Evolutionary conservation across 2,113 vertebrate species (phyloP).

Genomic region (Dipodomys stephensi): DNA sequence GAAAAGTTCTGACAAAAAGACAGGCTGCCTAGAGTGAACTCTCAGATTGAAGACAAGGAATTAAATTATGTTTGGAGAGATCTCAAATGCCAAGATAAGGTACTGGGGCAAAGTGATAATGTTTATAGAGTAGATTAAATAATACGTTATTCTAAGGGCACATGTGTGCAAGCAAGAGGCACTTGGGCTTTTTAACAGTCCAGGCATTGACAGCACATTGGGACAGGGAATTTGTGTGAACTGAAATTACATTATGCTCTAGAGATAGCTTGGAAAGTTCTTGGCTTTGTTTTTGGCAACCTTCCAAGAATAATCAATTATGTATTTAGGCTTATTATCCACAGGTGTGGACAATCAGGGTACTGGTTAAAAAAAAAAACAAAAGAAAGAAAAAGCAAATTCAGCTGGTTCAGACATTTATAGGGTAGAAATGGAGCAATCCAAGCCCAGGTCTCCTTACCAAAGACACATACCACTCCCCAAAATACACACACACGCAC

Average conservation of each 20-base stretch:
- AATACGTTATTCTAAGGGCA: neutral
- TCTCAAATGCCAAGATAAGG: neutral
- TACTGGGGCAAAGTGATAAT: no score
- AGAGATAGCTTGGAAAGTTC: slow-evolving; percentile 47
- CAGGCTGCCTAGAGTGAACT: neutral
- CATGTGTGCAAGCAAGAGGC: neutral
- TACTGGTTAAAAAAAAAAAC: neutral
- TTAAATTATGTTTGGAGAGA: neutral
- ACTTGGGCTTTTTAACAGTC: neutral
- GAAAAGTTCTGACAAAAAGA: neutral
- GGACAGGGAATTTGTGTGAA: slow-evolving; percentile 15
- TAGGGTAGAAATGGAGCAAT: neutral
- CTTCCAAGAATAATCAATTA: slow-evolving; percentile 71
- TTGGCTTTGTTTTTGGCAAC: slow-evolving; percentile 47
- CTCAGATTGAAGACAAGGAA: neutral
- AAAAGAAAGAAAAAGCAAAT: neutral
- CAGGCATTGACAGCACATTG: slow-evolving; percentile 27
- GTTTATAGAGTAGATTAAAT: slow-evolving; percentile 1
- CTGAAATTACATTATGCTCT: slow-evolving; percentile 50
- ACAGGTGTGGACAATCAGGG: slow-evolving; percentile 47
- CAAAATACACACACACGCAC: neutral
- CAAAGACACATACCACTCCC: neutral
- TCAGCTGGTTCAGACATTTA: neutral
- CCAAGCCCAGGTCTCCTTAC: neutral
- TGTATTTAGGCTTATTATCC: slow-evolving; percentile 19